Evolutionary conservation across 30 jellyfish, hydroid and myxozoan genomes (phyloP), one percentile per base, ranked within the genome.

Genomic region (Hydractinia symbiolongicarpus): DNA sequence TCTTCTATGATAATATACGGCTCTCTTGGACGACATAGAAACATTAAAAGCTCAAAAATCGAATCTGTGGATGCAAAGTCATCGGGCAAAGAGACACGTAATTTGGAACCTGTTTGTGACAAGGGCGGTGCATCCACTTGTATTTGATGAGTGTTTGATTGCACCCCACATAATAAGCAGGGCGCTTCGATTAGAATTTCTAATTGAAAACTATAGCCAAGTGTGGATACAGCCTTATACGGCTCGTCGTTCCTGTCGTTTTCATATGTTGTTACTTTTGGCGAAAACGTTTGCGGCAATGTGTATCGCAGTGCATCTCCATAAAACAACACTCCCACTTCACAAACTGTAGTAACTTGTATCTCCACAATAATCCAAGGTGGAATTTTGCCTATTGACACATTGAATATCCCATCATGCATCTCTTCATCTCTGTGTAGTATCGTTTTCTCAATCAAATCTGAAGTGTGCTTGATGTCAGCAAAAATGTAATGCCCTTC

Each of bases 121-220:
- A 84, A 81, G 64, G 97, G 95, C 13, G 95, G 78, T 1, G 99
- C 93, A 52, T 88, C 96, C 6, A 94, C 95, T 16, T 58, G 89
- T 9, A 94, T 78, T 7, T 95, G 96, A 72, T 86, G 95, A 8
- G 95, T 87, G 15, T 73, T 89, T 44, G 99, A 94, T 19, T 90
- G 81, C n/a, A 94, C 93, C 62, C 96, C 96, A 5, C 96, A 83
- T 4, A 94, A 76, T n/a, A 85, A 89, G 75, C 99, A 94, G 6
- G 99, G 99, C 10, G 99, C 99, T 51, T 94, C 99, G 60, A 94
- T 82, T 54, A 75, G 61, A 11, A 94, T 73, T 50, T 84, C 94
- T 50, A 94, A 78, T 77, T 88, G 94, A 50, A 94, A 86, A 61
- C 95, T 88, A 83, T 88, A 92, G 53, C 94, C 95, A 13, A 93